Evolutionary conservation across 2,888 invertebrate species (phyloP).

Genomic region (Entomobrya proxima): DNA sequence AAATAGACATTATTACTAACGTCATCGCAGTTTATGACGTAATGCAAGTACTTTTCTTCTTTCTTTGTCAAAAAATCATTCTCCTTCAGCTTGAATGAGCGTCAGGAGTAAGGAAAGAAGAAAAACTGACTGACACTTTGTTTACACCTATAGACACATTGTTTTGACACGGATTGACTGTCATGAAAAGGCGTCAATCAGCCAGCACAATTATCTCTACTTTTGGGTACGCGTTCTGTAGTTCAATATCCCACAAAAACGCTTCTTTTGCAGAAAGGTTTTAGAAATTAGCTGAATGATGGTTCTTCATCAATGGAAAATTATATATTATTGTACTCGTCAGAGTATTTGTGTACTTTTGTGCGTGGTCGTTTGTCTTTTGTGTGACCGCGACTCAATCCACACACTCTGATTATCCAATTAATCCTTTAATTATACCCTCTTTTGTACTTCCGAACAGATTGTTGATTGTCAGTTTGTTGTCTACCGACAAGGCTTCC

Average conservation of each 20-base stretch:
- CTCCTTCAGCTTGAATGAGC: background rate
- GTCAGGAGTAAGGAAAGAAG: background rate
- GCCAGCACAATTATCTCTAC: background rate
- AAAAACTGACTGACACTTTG: conserved; percentile 36
- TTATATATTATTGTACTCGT: background rate
- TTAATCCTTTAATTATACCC: conserved; percentile 35
- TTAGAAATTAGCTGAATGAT: too few relatives aligned
- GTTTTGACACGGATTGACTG: conserved; percentile 45
- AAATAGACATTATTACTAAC: background rate
- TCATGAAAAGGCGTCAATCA: conserved; percentile 34
- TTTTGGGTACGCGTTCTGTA: background rate
- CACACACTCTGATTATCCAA: conserved; percentile 26
- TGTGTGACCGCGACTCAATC: background rate
- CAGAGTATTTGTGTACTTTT: background rate
- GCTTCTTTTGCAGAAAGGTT: too few relatives aligned
- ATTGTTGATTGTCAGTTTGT: conserved; percentile 33
- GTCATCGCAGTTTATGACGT: background rate
- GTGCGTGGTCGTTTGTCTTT: conserved; percentile 43
- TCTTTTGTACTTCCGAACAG: conserved; percentile 11
- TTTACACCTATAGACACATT: conserved; percentile 36
- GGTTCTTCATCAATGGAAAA: too few relatives aligned
- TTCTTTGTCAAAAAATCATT: background rate
- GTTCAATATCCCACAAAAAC: background rate
- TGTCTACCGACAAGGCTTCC: background rate
- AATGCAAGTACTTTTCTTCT: background rate